Base-by-base conservation (phyloP, 2,888 invertebrate species). In the Lysandra bellargus region DNA sequence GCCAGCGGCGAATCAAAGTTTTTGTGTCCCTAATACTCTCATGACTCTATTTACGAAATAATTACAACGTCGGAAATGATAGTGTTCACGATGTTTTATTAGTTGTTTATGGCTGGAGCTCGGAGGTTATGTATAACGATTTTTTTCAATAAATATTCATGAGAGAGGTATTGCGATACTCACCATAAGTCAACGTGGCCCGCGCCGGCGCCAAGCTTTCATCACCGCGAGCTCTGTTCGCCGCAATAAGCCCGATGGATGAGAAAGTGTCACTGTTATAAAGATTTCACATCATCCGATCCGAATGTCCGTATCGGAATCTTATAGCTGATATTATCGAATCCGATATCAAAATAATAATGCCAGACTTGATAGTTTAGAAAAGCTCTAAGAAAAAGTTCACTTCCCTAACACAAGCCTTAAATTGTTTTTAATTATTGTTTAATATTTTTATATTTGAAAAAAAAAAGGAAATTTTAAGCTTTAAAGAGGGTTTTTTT, bases 101-200 rank as follows among this genome's bases (percentile, higher is more conserved):
- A 89, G 87, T 85, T 86, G 85, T 85, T 87, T 88, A 87, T 87
- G 89, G 84, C 87, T 87, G 87, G 86, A 85, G 85, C 87, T 86
- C 86, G 85, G 85, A 83, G 84, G 87, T 90, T 88, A 88, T 87
- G 89, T 87, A 86, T 88, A 88, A 84, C 78, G 81, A 83, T 85
- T 89, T 89, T 88, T 92, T 90, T 89, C 86, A 87, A 92, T 93
- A 91, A 94, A 94, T 94, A 94, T 94, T 94, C 92, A 94, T 93
- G 92, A 94, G 90, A 91, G 91, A 91, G 92, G 90, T 88, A 90
- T 91, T 92, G 92, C 91, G 88, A 89, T 93, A 90, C 88, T 93
- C 93, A 88, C 87, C 87, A 92, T 94, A 93, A 93, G 92, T 94
- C 94, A 93, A 92, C 91, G 90, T 91, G 88, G 89, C 86, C 83